Base-by-base conservation (phyloP, 1,140 invertebrate species). In the Doryteuthis pealeii region DNA sequence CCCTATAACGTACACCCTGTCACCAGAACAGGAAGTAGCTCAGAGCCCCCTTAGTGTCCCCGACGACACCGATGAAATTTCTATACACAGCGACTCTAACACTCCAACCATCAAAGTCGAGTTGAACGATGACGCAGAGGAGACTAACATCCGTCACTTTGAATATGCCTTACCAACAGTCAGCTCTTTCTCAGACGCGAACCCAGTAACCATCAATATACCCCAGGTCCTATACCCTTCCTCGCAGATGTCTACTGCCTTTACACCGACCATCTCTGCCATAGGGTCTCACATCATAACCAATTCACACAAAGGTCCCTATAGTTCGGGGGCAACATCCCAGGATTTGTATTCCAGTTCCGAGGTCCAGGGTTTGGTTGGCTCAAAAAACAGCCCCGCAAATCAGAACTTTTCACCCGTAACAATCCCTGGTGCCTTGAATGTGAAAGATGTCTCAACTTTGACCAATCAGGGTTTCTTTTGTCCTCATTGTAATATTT, bases 401-500 rank as follows among this genome's bases (percentile, higher is more conserved):
- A 58, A 58, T 28, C 54, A 58, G 54, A 6, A 14, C 18, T 22
- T 6, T 58, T 58, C 54, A 6, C 54, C 54, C 18, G 10, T 58
- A 22, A 58, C 26, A 58, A 6, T 22, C 5, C 18, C 18, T 22
- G 18, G 54, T 58, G 10, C 26, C 18, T 8, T 58, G 10, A 58
- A 5, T 6, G 6, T 28, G 1, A 58, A 58, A 58, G 54, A 58
- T 58, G 54, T 28, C 18, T 10, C 54, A 0, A 28, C 26, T 22
- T 6, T 22, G 0, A 2, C 54, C 54, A 58, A n/a, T 18, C 54
- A 58, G 54, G 6, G 54, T 18, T 79, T 77, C 28, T 58, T 77
- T 58, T 79, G 78, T 66, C 68, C 43, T 15, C 75, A 78, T 67
- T 81, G 80, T 72, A 72, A 79, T 43, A 78, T 81, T 40, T 28